Evolutionary conservation across 2,888 invertebrate species (phyloP), one percentile per base, ranked within the genome.

Genomic region (Gisinianus flammeolus): DNA sequence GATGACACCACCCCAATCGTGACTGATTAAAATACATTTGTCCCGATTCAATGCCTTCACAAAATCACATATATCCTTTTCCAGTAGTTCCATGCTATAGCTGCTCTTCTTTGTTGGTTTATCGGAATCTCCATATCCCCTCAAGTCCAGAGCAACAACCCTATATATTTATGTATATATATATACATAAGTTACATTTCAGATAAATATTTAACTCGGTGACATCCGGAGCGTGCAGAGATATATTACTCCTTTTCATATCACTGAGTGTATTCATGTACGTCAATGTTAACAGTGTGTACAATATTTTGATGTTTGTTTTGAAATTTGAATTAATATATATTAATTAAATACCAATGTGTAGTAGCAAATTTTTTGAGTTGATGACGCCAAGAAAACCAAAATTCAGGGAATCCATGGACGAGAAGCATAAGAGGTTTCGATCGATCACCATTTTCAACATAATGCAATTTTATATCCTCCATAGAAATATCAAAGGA

Each of bases 381-480:
- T 86, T 93, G 93, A 86, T 91, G 88, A 76, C 92, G 87, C 92
- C 93, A 93, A 0, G 91, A 91, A 86, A 91, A 93, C 93, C 93
- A 93, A 85, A 92, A 92, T 85, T 93, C 93, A 0, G 93, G 93
- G 85, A 91, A 93, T 16, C 93, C 93, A 85, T 93, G 93, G 0
- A 93, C 83, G 84, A 92, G 91, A 64, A 93, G 81, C 90, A 93
- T 90, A 77, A 93, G 86, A 0, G 92, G 91, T 82, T 91, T 92
- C 0, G 88, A 86, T 1, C 88, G 86, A 83, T 91, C 90, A 0
- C 93, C 93, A 80, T 89, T 90, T 83, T 91, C 91, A 0, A 93
- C 91, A 85, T 92, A 93, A 85, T 93, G 92, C 4, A 92, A 85
- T 84, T 89, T 90, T 58, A 90, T 88, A 78, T 90, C 88, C 91